phyloP scores from a whole-genome alignment of 2,113 vertebrate species.

The Menidia beryllina region DNA sequence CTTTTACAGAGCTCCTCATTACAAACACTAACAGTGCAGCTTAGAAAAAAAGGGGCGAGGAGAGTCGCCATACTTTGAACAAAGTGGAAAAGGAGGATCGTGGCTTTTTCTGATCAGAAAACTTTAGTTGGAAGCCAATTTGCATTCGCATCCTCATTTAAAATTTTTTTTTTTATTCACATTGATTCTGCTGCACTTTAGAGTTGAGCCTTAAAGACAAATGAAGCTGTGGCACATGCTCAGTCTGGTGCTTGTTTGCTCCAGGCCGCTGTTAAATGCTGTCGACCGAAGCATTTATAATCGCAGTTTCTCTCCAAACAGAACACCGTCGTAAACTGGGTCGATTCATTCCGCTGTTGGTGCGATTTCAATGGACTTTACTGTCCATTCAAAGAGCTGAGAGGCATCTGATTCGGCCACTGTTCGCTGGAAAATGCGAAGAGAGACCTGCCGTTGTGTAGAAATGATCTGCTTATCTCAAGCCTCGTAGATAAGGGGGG shows the following conservation, averaged over 20 bases:
- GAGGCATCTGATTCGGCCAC: not conserved
- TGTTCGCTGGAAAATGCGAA: not conserved
- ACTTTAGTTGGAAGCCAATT: not conserved
- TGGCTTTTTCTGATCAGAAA: slow-evolving; percentile 6
- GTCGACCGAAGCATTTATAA: slow-evolving; percentile 1
- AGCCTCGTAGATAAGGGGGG: too few species aligned
- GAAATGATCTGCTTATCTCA: too few species aligned
- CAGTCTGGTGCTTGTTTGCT: not conserved
- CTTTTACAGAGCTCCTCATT: not conserved
- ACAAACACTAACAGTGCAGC: not conserved
- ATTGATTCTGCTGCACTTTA: not conserved
- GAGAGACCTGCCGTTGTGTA: too few species aligned
- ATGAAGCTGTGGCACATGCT: not conserved
- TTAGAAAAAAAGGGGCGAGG: not conserved
- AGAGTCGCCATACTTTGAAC: not conserved
- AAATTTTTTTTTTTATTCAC: slow-evolving; percentile 4
- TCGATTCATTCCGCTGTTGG: slow-evolving; percentile 2
- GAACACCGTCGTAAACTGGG: slow-evolving; percentile 5
- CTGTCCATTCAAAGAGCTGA: not conserved
- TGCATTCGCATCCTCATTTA: not conserved
- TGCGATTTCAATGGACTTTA: not conserved
- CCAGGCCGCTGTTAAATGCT: not conserved
- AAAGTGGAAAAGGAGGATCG: slow-evolving; percentile 5
- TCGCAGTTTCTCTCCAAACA: not conserved
- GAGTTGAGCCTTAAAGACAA: not conserved